A percentile compares a stretch with the other conserved stretches of the same genome.
These are phyloP conservation scores for Coreoperca whiteheadi DNA, from an alignment of 2,113 vertebrate species.

Conservation along the genomic window DNA sequence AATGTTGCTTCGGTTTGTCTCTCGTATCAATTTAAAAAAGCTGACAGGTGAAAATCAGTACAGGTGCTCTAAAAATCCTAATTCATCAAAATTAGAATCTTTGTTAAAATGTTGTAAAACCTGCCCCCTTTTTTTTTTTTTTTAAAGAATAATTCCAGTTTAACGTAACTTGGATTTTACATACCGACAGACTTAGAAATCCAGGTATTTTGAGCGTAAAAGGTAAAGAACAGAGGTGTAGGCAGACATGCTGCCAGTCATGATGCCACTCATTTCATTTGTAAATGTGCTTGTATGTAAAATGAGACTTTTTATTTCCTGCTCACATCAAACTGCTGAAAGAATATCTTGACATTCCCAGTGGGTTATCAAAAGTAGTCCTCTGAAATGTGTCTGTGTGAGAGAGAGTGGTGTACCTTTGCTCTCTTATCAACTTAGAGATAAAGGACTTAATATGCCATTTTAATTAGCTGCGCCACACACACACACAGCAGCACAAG, in stretches of 20 bases:
- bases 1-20: background rate
- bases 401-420: background rate
- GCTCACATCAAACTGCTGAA: conserved; percentile 4
- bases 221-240: background rate
- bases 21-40: background rate
- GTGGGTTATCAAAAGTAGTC: background rate
- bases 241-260: conserved; percentile 9
- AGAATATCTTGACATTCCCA: conserved; percentile 31
- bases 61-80: background rate
- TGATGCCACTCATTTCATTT: conserved; percentile 11
- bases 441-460: conserved; percentile 15
- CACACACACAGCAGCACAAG: background rate
- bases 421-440: conserved; percentile 3
- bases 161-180: background rate
- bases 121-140: too few species aligned
- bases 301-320: conserved; percentile 3
- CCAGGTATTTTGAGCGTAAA: background rate
- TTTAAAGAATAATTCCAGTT: background rate
- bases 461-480: conserved; percentile 4
- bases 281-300: background rate
- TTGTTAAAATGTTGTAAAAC: background rate
- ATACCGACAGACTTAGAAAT: background rate
- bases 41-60: background rate
- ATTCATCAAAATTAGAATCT: background rate
- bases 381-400: conserved; percentile 21